A percentile compares a stretch with the other conserved stretches of the same genome.
Evolutionary conservation across 2,797 vertebrate species (phyloP).

Genomic region (Varecia variegata): DNA sequence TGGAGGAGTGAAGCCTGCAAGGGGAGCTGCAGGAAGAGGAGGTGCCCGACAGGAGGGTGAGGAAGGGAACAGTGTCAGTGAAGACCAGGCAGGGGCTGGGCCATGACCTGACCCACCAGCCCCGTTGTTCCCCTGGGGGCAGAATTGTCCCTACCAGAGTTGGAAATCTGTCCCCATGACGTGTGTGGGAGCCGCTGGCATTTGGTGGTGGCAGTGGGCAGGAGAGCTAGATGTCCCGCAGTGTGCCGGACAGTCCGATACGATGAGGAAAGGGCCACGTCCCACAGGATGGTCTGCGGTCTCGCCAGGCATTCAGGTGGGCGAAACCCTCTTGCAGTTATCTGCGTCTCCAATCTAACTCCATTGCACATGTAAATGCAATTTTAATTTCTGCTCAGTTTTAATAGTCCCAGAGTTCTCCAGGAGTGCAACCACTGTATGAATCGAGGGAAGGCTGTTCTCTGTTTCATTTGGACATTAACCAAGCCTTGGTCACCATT

Average conservation of each 20-base stretch:
- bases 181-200: neutral
- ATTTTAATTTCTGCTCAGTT: neutral
- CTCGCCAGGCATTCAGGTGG: rapidly evolving
- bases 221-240: neutral
- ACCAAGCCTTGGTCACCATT: constrained; percentile 20
- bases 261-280: neutral
- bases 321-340: neutral
- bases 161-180: neutral
- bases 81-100: too few relatives aligned
- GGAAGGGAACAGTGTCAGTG: neutral
- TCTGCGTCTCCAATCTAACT: neutral
- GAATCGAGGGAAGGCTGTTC: neutral
- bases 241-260: neutral
- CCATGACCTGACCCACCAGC: too few relatives aligned
- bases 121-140: neutral
- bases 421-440: neutral
- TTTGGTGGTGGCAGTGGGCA: neutral
- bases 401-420: neutral
- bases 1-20: rapidly evolving
- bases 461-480: neutral
- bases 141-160: neutral
- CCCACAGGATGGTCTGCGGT: too few relatives aligned
- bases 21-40: neutral
- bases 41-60: rapidly evolving
- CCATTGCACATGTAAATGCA: neutral